Evolutionary conservation across 2,888 invertebrate species (phyloP).

Genomic region (Eupsilia transversa): DNA sequence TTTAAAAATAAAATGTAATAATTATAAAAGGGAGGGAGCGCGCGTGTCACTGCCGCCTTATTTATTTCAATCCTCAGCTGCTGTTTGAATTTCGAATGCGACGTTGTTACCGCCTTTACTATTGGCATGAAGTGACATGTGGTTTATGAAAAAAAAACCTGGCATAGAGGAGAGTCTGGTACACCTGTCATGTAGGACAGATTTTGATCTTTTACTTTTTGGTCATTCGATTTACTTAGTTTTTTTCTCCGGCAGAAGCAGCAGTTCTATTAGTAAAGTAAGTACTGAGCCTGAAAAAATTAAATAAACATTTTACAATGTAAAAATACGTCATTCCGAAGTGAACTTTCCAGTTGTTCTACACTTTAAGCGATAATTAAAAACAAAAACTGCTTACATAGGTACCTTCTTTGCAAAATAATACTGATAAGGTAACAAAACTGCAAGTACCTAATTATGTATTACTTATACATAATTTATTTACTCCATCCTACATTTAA

Average conservation of each 20-base stretch:
- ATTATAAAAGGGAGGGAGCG: constrained; percentile 89
- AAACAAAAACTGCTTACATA: background rate
- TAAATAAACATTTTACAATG: background rate
- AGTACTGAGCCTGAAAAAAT: background rate
- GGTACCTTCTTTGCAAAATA: background rate
- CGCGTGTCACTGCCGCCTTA: constrained; percentile 88
- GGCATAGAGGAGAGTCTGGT: constrained; percentile 41
- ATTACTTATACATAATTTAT: background rate
- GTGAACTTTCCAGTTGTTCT: background rate
- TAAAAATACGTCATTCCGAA: background rate
- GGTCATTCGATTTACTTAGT: background rate
- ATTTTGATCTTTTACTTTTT: background rate
- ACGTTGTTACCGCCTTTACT: constrained; percentile 69
- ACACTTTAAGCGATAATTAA: background rate
- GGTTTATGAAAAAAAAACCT: constrained; percentile 71
- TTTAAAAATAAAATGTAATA: constrained; percentile 91
- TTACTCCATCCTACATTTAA: background rate
- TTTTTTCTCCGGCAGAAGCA: background rate
- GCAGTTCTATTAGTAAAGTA: background rate
- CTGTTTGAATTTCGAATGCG: constrained; percentile 83
- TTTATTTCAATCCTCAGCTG: constrained; percentile 89
- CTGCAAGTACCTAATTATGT: background rate
- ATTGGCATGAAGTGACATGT: constrained; percentile 79
- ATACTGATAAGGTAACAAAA: background rate
- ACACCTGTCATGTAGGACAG: constrained; percentile 63